Evolutionary conservation across 2,888 invertebrate genomes (phyloP).

Genomic region (Tuta absoluta): DNA sequence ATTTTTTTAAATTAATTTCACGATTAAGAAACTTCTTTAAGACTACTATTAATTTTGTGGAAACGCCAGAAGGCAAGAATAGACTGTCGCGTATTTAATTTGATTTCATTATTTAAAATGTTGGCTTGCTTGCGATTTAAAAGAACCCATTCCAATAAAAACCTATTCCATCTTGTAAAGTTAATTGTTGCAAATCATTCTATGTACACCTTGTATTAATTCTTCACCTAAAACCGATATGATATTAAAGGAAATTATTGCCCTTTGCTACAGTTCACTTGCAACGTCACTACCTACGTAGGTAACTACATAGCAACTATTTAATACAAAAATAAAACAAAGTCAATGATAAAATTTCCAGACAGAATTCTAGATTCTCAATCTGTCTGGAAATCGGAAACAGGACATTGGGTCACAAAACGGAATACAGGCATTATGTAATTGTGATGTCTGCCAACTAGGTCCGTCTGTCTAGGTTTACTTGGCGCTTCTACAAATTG

Average conservation of each 20-base stretch:
- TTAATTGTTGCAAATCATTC: too few species aligned
- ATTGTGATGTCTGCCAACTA: conserved; percentile 11
- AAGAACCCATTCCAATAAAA: too few species aligned
- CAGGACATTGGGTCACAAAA: not conserved
- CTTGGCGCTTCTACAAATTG: not conserved
- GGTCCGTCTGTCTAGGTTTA: not conserved
- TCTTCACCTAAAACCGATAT: too few species aligned
- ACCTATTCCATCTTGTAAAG: too few species aligned
- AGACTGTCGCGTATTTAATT: not conserved
- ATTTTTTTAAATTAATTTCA: not conserved
- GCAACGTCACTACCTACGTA: too few species aligned
- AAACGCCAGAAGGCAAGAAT: not conserved
- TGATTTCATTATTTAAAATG: not conserved
- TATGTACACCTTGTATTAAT: too few species aligned
- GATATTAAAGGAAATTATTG: too few species aligned
- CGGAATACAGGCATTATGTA: conserved; percentile 14
- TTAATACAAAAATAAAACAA: too few species aligned
- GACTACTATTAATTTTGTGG: not conserved
- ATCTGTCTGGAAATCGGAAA: conserved; percentile 12
- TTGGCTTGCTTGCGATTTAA: too few species aligned
- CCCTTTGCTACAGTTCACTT: too few species aligned
- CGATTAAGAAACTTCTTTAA: not conserved
- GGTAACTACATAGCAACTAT: too few species aligned
- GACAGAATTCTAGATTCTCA: conserved; percentile 1
- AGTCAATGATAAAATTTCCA: not conserved